A percentile compares a stretch with the other conserved stretches of the same genome.
phyloP scores from a whole-genome alignment of 2,888 invertebrate species.

The Seira ritae region DNA sequence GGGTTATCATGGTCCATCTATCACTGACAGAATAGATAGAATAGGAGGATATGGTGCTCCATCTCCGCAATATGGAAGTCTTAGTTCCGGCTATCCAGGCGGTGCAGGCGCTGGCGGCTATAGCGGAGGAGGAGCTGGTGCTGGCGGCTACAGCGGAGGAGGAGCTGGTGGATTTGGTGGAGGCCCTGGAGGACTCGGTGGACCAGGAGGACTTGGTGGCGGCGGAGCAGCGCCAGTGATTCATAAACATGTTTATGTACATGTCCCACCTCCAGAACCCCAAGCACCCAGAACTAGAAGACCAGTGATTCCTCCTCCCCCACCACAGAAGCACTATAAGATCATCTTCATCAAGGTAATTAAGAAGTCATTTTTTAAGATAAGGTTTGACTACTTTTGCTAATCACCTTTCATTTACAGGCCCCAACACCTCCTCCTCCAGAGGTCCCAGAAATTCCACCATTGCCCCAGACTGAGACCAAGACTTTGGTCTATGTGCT shows the following conservation, averaged over 20 bases:
- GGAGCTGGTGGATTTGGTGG: conserved; percentile 30
- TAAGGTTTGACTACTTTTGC: too few species aligned
- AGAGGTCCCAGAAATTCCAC: conserved; percentile 72
- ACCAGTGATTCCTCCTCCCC: conserved; percentile 82
- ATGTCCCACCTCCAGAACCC: conserved; percentile 92
- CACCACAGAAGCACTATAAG: conserved; percentile 80
- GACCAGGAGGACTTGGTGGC: conserved; percentile 74
- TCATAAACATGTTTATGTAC: conserved; percentile 81
- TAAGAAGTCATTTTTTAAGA: background rate
- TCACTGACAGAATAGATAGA: conserved; percentile 33
- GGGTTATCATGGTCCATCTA: conserved; percentile 44
- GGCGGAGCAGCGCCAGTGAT: conserved; percentile 85
- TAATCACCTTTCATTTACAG: conserved; percentile 2
- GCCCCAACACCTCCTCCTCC: conserved; percentile 73
- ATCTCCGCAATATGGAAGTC: conserved; percentile 39
- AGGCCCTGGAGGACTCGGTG: conserved; percentile 22
- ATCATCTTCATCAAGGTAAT: conserved; percentile 89
- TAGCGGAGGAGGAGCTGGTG: conserved; percentile 74
- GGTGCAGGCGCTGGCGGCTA: conserved; percentile 32
- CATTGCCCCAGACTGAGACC: conserved; percentile 71
- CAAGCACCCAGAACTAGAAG: conserved; percentile 81
- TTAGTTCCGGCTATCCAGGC: conserved; percentile 36
- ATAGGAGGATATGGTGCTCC: conserved; percentile 49
- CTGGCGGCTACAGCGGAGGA: conserved; percentile 76
- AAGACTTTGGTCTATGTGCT: conserved; percentile 81